Percentiles rank a stretch among this genome's conserved stretches.
phyloP scores from a whole-genome alignment of 2,888 invertebrate species.

The Macaria notata region DNA sequence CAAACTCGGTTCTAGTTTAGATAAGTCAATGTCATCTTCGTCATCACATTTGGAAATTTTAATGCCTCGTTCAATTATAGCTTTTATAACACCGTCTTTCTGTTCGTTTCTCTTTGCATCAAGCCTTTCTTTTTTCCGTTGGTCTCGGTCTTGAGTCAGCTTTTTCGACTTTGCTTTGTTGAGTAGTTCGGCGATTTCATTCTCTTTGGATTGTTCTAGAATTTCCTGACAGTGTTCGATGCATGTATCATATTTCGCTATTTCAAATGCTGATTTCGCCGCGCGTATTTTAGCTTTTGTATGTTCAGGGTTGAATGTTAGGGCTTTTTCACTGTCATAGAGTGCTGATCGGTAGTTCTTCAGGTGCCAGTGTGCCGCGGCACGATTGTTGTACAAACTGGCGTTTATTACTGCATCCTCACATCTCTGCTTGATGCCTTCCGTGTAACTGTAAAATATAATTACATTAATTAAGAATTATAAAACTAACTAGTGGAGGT shows the following conservation, averaged over 20 bases:
- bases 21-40: conserved; percentile 71
- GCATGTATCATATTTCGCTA: conserved; percentile 87
- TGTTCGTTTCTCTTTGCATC: conserved; percentile 68
- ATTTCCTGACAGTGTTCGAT: conserved; percentile 87
- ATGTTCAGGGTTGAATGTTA: conserved; percentile 89
- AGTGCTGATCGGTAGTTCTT: conserved; percentile 91
- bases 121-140: conserved; percentile 74
- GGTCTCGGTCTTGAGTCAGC: conserved; percentile 76
- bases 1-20: conserved; percentile 84
- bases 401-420: conserved; percentile 87
- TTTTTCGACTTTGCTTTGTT: conserved; percentile 74
- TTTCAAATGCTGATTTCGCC: conserved; percentile 86
- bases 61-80: conserved; percentile 72
- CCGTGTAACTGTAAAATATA: conserved; percentile 86
- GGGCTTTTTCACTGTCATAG: conserved; percentile 89
- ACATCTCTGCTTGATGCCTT: conserved; percentile 92
- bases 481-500: too few species aligned
- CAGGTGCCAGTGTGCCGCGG: conserved; percentile 93
- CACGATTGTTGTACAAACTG: conserved; percentile 94
- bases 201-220: conserved; percentile 81
- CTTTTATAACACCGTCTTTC: conserved; percentile 61
- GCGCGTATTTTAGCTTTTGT: conserved; percentile 89
- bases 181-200: conserved; percentile 63
- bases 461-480: background rate
- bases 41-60: conserved; percentile 79